phyloP scores from a whole-genome alignment of 37 sponge, comb jelly and placozoan genomes.

The Ianthella basta region DNA sequence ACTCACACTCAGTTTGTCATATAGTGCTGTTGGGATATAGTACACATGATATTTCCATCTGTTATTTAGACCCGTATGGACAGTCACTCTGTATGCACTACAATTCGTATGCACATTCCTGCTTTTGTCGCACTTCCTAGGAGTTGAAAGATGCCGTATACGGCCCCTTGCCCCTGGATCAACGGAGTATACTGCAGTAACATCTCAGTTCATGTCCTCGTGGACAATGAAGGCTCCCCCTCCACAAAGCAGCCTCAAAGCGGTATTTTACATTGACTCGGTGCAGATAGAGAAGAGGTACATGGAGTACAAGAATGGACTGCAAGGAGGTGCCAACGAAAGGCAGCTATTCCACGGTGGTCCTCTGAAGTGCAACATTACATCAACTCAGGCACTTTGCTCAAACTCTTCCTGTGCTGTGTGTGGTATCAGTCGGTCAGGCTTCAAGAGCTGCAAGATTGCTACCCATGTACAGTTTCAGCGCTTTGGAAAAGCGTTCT shows the following conservation, averaged over 20 bases:
- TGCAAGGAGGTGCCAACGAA: background rate
- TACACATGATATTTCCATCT: too few species aligned
- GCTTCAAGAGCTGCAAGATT: conserved; percentile 11
- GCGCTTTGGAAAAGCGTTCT: conserved; percentile 74
- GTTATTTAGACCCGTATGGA: too few species aligned
- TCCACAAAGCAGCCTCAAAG: background rate
- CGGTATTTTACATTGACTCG: background rate
- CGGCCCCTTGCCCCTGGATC: too few species aligned
- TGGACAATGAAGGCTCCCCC: conserved; percentile 3
- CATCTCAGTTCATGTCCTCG: background rate
- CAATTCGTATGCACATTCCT: too few species aligned
- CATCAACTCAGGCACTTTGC: background rate
- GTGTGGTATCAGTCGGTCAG: conserved; percentile 47
- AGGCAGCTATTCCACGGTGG: background rate
- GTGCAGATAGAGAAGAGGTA: conserved; percentile 1
- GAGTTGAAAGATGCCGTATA: too few species aligned
- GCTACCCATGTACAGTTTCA: conserved; percentile 66
- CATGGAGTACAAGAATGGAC: background rate
- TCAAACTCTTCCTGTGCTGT: conserved; percentile 29
- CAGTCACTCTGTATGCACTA: too few species aligned
- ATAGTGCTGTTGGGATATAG: too few species aligned
- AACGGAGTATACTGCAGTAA: too few species aligned
- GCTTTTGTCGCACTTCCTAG: too few species aligned
- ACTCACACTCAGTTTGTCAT: too few species aligned
- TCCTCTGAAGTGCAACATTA: background rate